Conservation (phyloP, 2,113 vertebrate genomes). For the Anser cygnoides region DNA sequence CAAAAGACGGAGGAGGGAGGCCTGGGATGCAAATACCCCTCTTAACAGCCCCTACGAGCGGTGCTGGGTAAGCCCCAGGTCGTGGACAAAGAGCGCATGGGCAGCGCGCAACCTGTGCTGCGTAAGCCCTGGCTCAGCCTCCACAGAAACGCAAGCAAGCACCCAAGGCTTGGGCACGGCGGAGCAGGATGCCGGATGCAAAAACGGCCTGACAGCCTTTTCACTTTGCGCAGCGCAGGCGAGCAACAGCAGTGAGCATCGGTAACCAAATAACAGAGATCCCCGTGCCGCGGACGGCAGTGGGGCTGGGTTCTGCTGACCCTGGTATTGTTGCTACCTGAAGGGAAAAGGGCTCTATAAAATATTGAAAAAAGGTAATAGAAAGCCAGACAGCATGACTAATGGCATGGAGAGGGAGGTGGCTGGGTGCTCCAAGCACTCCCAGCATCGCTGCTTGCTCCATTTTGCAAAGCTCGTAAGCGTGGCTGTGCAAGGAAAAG, state of each 20-base stretch:
- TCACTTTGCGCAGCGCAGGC: background rate
- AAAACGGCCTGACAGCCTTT: background rate
- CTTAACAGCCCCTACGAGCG: background rate
- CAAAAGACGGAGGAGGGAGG: background rate
- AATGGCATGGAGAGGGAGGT: background rate
- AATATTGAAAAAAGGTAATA: background rate
- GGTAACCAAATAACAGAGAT: background rate
- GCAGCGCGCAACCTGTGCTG: background rate
- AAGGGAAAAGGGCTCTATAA: background rate
- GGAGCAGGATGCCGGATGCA: background rate
- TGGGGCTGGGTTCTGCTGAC: background rate
- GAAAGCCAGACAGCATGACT: background rate
- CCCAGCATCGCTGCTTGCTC: fast-evolving
- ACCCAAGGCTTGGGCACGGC: fast-evolving
- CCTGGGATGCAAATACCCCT: background rate
- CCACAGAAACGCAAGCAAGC: background rate
- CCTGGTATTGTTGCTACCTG: background rate
- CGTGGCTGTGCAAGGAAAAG: fast-evolving
- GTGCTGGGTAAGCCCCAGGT: background rate
- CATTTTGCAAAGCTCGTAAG: background rate
- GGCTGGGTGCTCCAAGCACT: fast-evolving
- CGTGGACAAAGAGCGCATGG: background rate
- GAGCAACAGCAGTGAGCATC: background rate
- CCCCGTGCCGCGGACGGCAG: fast-evolving
- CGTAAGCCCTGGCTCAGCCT: background rate